A percentile compares a stretch with the other conserved stretches of the same genome.
These are phyloP conservation scores for Lycaon pictus DNA, from an alignment of 2,113 vertebrate genomes.

Conservation along the genomic window DNA sequence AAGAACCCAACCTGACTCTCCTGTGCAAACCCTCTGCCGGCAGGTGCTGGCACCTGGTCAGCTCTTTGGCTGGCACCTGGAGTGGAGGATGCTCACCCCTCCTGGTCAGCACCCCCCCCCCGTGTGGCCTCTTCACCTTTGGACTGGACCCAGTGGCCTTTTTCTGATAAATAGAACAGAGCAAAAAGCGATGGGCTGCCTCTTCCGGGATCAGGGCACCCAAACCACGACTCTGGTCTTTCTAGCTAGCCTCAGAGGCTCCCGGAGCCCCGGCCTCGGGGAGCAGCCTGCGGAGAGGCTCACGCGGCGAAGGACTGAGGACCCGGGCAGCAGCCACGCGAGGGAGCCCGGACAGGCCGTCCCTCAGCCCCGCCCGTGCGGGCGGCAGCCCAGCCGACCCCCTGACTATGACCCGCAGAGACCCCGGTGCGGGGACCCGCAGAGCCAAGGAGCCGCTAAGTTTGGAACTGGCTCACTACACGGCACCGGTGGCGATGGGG, in stretches of 20 bases:
- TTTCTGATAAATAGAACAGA: neutral
- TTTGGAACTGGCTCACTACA: neutral
- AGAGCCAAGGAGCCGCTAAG: neutral
- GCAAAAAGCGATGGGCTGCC: accelerated
- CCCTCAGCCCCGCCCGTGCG: neutral
- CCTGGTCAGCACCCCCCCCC: neutral
- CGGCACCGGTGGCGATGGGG: accelerated
- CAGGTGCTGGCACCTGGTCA: neutral
- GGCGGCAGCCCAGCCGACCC: neutral
- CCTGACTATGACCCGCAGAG: neutral
- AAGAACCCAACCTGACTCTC: neutral
- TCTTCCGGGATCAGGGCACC: neutral
- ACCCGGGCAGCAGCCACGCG: neutral
- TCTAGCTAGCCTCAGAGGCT: accelerated
- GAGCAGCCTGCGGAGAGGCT: neutral
- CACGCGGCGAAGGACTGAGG: neutral
- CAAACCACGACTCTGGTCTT: neutral
- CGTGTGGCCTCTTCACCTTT: accelerated
- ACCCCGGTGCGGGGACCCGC: neutral
- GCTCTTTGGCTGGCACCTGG: neutral
- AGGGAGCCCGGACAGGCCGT: accelerated
- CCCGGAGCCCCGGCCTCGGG: accelerated
- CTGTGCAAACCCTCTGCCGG: neutral
- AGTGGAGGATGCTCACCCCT: neutral
- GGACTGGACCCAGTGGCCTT: neutral